Base-by-base conservation (phyloP, 2,888 invertebrate species). In the Blastobasis lacticolella region DNA sequence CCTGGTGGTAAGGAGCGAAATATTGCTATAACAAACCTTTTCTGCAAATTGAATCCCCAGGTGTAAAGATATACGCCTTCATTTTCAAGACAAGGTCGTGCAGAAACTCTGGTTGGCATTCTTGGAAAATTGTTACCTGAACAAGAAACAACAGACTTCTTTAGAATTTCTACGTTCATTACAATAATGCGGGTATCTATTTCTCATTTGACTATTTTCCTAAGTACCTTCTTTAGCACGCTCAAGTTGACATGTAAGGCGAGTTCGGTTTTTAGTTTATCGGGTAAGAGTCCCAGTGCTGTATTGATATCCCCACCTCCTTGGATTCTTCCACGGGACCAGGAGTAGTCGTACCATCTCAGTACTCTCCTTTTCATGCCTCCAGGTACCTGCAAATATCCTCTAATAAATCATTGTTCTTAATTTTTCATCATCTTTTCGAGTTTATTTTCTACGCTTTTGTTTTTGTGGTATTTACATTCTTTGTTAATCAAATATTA, bases 31-130 rank as follows among this genome's bases (percentile, higher is more conserved):
- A 37, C 60, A 58, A 84, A 67, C 96, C 98, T 86, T 97, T 96
- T 43, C 98, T 92, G 75, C 98, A 98, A 73, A 98, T 97, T 55
- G 97, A 94, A 81, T 98, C 98, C 36, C 98, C 98, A 0, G 98
- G 98, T 37, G 98, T 98, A 82, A 98, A 98, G 78, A 98, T 98
- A 79, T 97, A 98, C 6, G 98, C 97, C 84, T 96, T 96, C 98
- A 98, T 98, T 89, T 98, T 98, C 59, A 98, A 90, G 57, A 98
- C 98, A 62, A 98, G 90, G 80, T 98, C 98, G 77, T 98, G 97
- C 5, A 98, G 92, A 80, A 98, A 98, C 82, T 98, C 98, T 0
- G 98, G 98, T 77, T 98, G 97, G 79, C 98, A 98, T 84, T 98
- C 97, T 92, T 98, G 96, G 82, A 97, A 94, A 74, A 97, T 97